Evolutionary conservation across 2,888 invertebrate species (phyloP).

Genomic region (Meandrusa payeni): DNA sequence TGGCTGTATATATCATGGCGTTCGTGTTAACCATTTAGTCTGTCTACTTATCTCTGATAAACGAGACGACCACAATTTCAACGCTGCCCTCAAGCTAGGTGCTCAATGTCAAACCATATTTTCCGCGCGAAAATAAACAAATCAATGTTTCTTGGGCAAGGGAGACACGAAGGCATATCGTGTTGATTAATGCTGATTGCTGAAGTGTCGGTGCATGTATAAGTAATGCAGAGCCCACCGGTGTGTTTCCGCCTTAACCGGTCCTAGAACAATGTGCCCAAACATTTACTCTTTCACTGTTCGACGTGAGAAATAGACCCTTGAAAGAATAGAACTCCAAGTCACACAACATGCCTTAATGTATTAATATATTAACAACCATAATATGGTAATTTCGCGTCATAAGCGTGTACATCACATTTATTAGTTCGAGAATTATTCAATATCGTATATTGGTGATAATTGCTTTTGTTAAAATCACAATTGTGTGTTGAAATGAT

Average conservation of each 20-base stretch:
- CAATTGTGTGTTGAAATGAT: no score
- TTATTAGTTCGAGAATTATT: no score
- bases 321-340: conserved; percentile 1
- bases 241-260: conserved; percentile 70
- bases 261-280: conserved; percentile 75
- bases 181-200: conserved; percentile 79
- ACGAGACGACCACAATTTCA: conserved; percentile 41
- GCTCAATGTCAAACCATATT: conserved; percentile 53
- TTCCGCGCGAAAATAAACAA: conserved; percentile 67
- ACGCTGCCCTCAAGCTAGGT: conserved; percentile 37
- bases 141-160: conserved; percentile 57
- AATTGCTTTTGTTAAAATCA: no score
- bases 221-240: conserved; percentile 73
- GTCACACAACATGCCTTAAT: conserved; percentile 26
- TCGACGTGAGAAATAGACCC: conserved; percentile 34
- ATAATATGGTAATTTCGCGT: no score
- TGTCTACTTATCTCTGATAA: conserved; percentile 51
- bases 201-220: conserved; percentile 76
- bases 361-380: no score
- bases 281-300: conserved; percentile 66
- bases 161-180: conserved; percentile 66
- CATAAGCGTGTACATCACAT: no score
- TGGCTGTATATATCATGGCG: conserved; percentile 22
- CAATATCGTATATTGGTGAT: no score
- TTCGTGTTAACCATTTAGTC: conserved; percentile 45